These are phyloP conservation scores for Dimorphilus gyrociliatus DNA, from an alignment of 2,888 invertebrate genomes.

Conservation along the genomic window DNA sequence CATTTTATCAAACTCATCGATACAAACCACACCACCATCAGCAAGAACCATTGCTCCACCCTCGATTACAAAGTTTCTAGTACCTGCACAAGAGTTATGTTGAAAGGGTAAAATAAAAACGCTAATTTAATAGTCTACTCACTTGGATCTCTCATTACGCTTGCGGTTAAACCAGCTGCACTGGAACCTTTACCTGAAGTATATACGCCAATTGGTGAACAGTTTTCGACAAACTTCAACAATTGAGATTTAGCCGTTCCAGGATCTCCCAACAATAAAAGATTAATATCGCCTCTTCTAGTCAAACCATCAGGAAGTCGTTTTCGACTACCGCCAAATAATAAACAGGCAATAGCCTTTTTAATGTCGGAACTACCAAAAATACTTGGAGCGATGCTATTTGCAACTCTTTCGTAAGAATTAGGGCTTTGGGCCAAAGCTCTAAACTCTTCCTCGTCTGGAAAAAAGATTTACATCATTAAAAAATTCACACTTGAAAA, in stretches of 20 bases:
- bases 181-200: constrained; percentile 99
- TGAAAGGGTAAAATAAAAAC: not conserved
- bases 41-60: constrained; percentile 99
- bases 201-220: constrained; percentile 82
- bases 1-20: constrained; percentile 99
- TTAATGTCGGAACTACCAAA: constrained; percentile 86
- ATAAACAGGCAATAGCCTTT: constrained; percentile 79
- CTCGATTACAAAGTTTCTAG: constrained; percentile 92
- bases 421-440: constrained; percentile 67
- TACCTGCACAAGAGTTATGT: constrained; percentile 41
- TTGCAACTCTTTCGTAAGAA: constrained; percentile 70
- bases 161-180: constrained; percentile 94
- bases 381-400: constrained; percentile 89
- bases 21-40: constrained; percentile 97
- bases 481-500: not conserved
- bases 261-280: constrained; percentile 85
- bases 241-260: constrained; percentile 99
- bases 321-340: constrained; percentile 68
- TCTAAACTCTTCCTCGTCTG: constrained; percentile 65
- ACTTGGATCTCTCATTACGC: constrained; percentile 81
- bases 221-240: constrained; percentile 87
- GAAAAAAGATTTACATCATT: constrained; percentile 38
- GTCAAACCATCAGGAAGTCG: constrained; percentile 80
- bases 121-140: too few relatives aligned
- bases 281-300: constrained; percentile 87